These are phyloP conservation scores for Sapayoa aenigma DNA, from an alignment of 2,113 vertebrate species.

Conservation along the genomic window DNA sequence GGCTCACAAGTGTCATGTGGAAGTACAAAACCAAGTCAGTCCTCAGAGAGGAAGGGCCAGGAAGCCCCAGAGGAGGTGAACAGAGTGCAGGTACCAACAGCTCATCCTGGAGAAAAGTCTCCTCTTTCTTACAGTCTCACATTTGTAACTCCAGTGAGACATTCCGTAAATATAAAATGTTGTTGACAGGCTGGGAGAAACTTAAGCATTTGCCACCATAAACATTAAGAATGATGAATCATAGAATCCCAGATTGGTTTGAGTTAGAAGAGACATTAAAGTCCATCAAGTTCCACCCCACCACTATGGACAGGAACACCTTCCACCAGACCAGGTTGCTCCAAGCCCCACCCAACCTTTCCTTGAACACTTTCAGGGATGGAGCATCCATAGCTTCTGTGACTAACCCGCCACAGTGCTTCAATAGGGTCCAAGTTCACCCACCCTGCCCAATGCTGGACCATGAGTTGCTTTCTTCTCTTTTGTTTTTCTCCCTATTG, in stretches of 20 bases:
- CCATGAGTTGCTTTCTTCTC: background rate
- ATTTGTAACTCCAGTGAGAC: background rate
- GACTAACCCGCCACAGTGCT: background rate
- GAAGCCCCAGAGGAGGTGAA: background rate
- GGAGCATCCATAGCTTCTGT: background rate
- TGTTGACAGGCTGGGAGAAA: background rate
- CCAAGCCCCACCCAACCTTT: background rate
- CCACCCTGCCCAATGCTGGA: background rate
- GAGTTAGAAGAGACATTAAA: background rate
- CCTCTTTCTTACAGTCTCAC: background rate
- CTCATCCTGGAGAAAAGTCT: background rate
- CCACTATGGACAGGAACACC: background rate
- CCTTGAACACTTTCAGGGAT: background rate
- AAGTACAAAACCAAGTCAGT: background rate
- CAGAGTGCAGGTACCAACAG: background rate
- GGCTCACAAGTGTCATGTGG: background rate
- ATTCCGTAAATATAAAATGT: background rate
- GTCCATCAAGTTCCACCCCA: background rate
- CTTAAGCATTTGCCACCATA: background rate
- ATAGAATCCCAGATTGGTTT: background rate
- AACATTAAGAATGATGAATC: background rate
- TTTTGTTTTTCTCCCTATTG: background rate
- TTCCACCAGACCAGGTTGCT: background rate
- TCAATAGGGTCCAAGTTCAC: rapidly evolving
- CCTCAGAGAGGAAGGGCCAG: background rate